These are phyloP conservation scores for Alligator sinensis DNA, from an alignment of 2,113 vertebrate species.

Conservation along the genomic window DNA sequence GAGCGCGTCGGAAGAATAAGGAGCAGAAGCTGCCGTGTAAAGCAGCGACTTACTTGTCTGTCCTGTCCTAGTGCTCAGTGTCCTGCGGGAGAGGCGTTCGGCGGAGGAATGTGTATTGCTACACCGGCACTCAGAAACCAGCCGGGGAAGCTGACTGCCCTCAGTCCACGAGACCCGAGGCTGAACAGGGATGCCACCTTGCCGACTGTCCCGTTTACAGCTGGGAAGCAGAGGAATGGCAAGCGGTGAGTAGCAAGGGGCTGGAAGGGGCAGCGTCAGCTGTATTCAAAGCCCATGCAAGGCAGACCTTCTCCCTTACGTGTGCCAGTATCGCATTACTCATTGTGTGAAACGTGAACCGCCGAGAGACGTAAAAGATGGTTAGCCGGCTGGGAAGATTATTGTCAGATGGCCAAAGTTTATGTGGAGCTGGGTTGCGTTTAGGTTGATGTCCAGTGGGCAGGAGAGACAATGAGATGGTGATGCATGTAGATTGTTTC, in stretches of 20 bases:
- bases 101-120: slow-evolving; percentile 85
- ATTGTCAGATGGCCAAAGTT: slow-evolving; percentile 38
- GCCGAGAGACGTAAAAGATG: background rate
- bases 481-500: background rate
- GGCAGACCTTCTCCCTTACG: slow-evolving; percentile 7
- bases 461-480: background rate
- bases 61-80: slow-evolving; percentile 86
- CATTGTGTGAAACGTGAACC: slow-evolving; percentile 25
- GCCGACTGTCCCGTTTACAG: slow-evolving; percentile 81
- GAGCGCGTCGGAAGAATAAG: background rate
- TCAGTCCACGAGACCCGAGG: slow-evolving; percentile 74
- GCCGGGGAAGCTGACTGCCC: slow-evolving; percentile 80
- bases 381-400: slow-evolving; percentile 27
- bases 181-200: slow-evolving; percentile 83
- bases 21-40: background rate
- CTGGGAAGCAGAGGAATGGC: slow-evolving; percentile 89
- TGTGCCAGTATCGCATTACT: slow-evolving; percentile 19
- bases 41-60: slow-evolving; percentile 68
- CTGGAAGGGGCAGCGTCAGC: slow-evolving; percentile 2
- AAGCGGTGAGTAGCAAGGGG: slow-evolving; percentile 82
- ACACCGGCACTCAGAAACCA: slow-evolving; percentile 69
- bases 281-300: slow-evolving; percentile 16
- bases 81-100: slow-evolving; percentile 88
- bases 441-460: background rate
- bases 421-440: background rate